phyloP scores from a whole-genome alignment of 2,888 invertebrate species.

The Neoitamus cyanurus region DNA sequence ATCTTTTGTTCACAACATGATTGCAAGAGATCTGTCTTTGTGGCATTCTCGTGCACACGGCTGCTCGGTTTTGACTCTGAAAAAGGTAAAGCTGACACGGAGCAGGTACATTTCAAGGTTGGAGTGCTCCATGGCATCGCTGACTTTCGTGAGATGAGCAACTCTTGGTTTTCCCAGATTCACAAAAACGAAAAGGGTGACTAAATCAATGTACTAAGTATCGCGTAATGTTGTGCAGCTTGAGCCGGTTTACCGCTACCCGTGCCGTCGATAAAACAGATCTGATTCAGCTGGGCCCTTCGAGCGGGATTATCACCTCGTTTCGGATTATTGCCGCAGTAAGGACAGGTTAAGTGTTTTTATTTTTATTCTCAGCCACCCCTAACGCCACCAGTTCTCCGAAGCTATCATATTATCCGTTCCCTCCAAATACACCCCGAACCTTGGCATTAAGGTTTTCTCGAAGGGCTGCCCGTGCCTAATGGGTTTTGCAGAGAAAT shows the following conservation, averaged over 20 bases:
- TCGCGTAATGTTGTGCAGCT: background rate
- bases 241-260: background rate
- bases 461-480: background rate
- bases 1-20: background rate
- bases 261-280: background rate
- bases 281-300: background rate
- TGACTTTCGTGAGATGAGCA: background rate
- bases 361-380: background rate
- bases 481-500: background rate
- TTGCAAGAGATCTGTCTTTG: background rate
- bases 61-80: slow-evolving; percentile 12
- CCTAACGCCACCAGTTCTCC: too few relatives aligned
- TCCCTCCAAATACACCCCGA: background rate
- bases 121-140: slow-evolving; percentile 29
- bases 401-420: too few relatives aligned
- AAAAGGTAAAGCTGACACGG: slow-evolving; percentile 14
- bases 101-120: slow-evolving; percentile 48
- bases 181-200: background rate
- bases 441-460: background rate
- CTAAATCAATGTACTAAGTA: background rate
- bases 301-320: background rate
- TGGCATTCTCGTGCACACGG: background rate
- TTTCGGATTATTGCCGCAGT: background rate
- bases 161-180: background rate
- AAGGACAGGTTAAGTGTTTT: background rate